Base-by-base conservation (phyloP, 2,888 invertebrate genomes). In the Cantharis rufa region DNA sequence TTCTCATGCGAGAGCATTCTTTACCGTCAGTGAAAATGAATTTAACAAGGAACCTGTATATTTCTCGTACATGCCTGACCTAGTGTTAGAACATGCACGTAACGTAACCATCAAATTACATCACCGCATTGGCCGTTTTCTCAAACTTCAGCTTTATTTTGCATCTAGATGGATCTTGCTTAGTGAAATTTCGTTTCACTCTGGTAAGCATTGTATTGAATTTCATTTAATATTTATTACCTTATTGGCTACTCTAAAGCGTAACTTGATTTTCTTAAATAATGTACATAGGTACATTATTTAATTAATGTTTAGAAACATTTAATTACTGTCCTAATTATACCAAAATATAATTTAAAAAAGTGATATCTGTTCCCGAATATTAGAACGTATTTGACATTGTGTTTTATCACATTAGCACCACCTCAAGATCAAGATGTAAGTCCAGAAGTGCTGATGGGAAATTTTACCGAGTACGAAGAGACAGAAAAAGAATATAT, bases 161-260 rank as follows among this genome's bases (percentile, higher is more conserved):
- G 94, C 94, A 74, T 91, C 93, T 64, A 91, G 92, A 83, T 96
- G 96, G 96, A 93, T 96, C 86, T 92, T 96, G 90, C 90, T 96
- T 84, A 95, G 95, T 87, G 96, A 96, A 89, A 92, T 96, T 80
- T 92, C 93, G 83, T 96, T 96, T 87, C 92, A 92, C 84, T 95
- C 95, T 83, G 93, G 95, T 95, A 88, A 88, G 75, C 72, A 74
- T 28, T 28, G 18, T 79, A 76, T 79, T 80, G 80, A 81, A 83
- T 83, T 82, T 80, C 79, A 77, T 75, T 74, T 76, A 80, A 83
- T 82, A 84, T 82, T 84, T 83, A 84, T 82, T 82, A 81, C 82
- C 81, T 82, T 78, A 80, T 80, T 76, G 78, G 77, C 71, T 77
- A 76, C 74, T 75, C 77, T 74, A 74, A 82, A 82, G 83, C 81